Evolutionary conservation across 2,888 invertebrate species (phyloP), one percentile per base, ranked within the genome.

Genomic region (Drosophila mimica): DNA sequence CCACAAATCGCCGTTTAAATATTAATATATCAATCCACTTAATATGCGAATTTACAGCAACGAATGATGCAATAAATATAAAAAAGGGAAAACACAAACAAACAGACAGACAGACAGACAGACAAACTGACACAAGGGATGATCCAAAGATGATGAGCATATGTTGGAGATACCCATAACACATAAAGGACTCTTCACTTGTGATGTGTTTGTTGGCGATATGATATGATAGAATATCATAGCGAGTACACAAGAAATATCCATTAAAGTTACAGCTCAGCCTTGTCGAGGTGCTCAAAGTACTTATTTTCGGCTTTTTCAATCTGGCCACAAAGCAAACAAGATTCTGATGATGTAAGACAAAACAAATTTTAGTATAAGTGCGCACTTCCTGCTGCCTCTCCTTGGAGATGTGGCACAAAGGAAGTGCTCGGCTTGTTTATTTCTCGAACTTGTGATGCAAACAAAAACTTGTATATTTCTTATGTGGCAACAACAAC

Each of bases 21-120:
- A 92, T 92, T 92, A 91, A 92, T 91, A 92, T 90, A 92, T 91
- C 92, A 92, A 92, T 92, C 91, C 92, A 92, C 91, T 92, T 90
- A 91, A 90, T 87, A 91, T 89, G 87, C 88, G 82, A 88, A 83
- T 88, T 88, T 90, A 79, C 84, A 88, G 85, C 82, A 75, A 73
- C 81, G 88, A 88, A 83, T 88, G 89, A 77, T 81, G 88, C 70
- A 84, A 84, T 85, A 88, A 89, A 88, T 86, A 89, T 82, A 86
- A 87, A 81, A 88, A 77, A 70, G 69, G 72, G 33, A 78, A 68
- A 73, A 59, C 56, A 28, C 48, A 65, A 43, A 59, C 38, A 38
- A 40, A 62, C 46, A 36, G 28, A 38, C 54, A 38, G 56, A 30
- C 70, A 67, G 71, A 70, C 49, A 58, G 53, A 67, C 70, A 28